Percentiles rank a stretch among this genome's conserved stretches.
These are phyloP conservation scores for Melitaea cinxia DNA, from an alignment of 1,140 invertebrate genomes.

Conservation along the genomic window DNA sequence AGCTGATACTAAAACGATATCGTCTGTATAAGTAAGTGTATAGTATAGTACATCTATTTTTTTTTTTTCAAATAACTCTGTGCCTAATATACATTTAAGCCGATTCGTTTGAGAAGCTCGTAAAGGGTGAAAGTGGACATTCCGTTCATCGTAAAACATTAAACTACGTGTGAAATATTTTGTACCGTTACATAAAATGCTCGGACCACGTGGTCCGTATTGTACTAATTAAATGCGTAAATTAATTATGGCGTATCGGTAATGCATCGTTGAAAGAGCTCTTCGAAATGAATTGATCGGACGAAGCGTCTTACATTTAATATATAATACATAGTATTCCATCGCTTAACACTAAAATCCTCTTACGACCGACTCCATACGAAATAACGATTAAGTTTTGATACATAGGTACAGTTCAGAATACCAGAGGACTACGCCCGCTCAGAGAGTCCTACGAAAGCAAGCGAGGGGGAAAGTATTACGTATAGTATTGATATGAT, in stretches of 20 bases:
- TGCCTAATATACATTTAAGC: conserved; percentile 80
- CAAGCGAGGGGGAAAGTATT: conserved; percentile 63
- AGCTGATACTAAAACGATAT: conserved; percentile 65
- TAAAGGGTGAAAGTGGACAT: conserved; percentile 70
- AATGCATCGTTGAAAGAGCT: neutral
- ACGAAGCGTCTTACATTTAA: conserved; percentile 35
- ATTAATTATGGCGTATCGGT: neutral
- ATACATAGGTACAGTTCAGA: conserved; percentile 56
- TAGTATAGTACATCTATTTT: conserved; percentile 75
- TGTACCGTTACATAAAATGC: conserved; percentile 58
- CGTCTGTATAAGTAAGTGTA: conserved; percentile 72
- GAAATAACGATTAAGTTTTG: conserved; percentile 69
- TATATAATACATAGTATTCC: conserved; percentile 62
- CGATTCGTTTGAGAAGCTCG: conserved; percentile 72
- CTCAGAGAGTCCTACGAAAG: conserved; percentile 57
- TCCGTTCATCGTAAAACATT: conserved; percentile 44
- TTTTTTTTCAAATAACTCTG: conserved; percentile 73
- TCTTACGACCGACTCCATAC: conserved; percentile 66
- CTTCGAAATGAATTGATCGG: conserved; percentile 5
- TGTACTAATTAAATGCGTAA: conserved; percentile 57
- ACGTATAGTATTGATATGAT: conserved; percentile 81
- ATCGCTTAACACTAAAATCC: conserved; percentile 62
- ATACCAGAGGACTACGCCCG: neutral
- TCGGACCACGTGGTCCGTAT: conserved; percentile 35
- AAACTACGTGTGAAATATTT: conserved; percentile 46